phyloP scores from a whole-genome alignment of 2,888 invertebrate genomes.

The Seira ritae region DNA sequence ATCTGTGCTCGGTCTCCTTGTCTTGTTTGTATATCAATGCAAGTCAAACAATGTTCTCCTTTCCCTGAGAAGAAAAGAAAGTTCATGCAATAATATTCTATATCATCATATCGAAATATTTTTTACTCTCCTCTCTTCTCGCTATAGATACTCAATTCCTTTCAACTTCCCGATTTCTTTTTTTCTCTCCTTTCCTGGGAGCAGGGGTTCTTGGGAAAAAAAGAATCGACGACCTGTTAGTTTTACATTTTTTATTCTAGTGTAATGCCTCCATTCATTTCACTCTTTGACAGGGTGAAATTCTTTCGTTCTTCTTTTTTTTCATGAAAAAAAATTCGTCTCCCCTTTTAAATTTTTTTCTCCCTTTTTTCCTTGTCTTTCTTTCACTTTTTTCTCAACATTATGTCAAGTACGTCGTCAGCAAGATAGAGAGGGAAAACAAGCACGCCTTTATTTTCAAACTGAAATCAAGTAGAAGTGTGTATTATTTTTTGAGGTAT shows the following conservation, averaged over 20 bases:
- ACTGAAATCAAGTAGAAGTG: conserved; percentile 8
- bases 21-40: conserved; percentile 11
- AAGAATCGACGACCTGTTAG: conserved; percentile 25
- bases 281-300: conserved; percentile 28
- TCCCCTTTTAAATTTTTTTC: conserved; percentile 33
- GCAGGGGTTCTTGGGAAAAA: neutral
- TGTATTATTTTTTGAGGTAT: conserved; percentile 51
- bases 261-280: conserved; percentile 29
- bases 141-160: conserved; percentile 13
- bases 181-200: conserved; percentile 4
- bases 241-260: conserved; percentile 26
- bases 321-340: conserved; percentile 36
- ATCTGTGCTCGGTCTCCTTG: neutral
- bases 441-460: neutral
- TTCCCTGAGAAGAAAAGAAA: conserved; percentile 2
- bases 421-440: neutral
- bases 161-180: conserved; percentile 10
- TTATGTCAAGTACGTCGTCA: conserved; percentile 36
- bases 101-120: conserved; percentile 4
- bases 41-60: neutral
- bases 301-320: conserved; percentile 41
- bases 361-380: neutral
- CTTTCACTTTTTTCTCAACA: conserved; percentile 19
- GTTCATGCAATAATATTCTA: neutral
- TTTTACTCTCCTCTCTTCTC: neutral